A percentile compares a stretch with the other conserved stretches of the same genome.
Evolutionary conservation across 2,113 vertebrate species (phyloP).

Genomic region (Laterallus jamaicensis): DNA sequence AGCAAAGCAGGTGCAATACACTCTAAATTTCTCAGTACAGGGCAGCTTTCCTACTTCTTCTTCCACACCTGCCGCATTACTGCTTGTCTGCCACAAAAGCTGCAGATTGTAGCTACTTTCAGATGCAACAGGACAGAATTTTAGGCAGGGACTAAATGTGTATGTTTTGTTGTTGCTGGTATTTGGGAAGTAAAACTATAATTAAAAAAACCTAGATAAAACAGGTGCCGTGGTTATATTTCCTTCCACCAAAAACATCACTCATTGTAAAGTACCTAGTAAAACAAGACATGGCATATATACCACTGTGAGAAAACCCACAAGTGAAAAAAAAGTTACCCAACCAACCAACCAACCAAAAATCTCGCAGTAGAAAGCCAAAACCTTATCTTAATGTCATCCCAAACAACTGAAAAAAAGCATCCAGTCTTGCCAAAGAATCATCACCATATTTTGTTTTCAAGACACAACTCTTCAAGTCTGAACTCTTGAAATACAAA

Average conservation of each 20-base stretch:
- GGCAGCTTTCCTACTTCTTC: not conserved
- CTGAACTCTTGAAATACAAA: not conserved
- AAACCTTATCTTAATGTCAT: not conserved
- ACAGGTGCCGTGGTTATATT: not conserved
- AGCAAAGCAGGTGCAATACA: not conserved
- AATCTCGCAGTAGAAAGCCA: not conserved
- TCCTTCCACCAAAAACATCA: not conserved
- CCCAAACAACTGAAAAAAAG: not conserved
- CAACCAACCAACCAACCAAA: not conserved
- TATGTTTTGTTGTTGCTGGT: not conserved
- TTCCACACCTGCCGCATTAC: not conserved
- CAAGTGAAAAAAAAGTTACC: not conserved
- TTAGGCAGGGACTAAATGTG: not conserved
- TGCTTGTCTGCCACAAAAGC: not conserved
- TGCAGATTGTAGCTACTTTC: not conserved
- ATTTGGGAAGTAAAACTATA: not conserved
- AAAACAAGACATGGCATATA: not conserved
- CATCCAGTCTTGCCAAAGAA: not conserved
- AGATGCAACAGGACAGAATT: not conserved
- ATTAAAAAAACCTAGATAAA: not conserved
- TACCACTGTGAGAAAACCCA: not conserved
- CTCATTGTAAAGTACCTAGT: not conserved
- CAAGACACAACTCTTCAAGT: not conserved
- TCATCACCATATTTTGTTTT: not conserved
- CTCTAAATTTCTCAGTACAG: not conserved